These are phyloP conservation scores for Oryzias sinensis DNA, from an alignment of 2,797 vertebrate genomes.

Conservation along the genomic window DNA sequence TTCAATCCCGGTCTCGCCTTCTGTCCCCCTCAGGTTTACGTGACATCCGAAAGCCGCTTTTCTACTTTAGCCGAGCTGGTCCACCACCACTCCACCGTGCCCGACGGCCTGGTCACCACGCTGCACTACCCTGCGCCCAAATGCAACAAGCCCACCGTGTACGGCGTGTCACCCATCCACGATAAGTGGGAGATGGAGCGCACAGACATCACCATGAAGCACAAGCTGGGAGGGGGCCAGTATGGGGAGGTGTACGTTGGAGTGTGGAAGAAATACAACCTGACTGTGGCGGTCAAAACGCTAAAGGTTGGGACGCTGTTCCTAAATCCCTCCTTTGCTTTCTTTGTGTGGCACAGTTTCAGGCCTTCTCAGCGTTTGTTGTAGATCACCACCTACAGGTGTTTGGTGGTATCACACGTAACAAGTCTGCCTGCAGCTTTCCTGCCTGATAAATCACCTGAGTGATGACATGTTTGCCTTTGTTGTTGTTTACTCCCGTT, in stretches of 20 bases:
- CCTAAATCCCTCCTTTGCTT: neutral
- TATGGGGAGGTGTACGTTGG: slow-evolving; percentile 98
- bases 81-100: slow-evolving; percentile 97
- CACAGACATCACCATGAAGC: slow-evolving; percentile 99
- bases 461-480: neutral
- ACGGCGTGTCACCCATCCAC: slow-evolving; percentile 97
- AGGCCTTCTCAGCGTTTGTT: slow-evolving; percentile 1
- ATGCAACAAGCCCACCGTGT: slow-evolving; percentile 99
- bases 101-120: slow-evolving; percentile 96
- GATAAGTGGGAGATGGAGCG: slow-evolving; percentile 99
- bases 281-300: slow-evolving; percentile 97
- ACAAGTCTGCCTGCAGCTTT: neutral
- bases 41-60: slow-evolving; percentile 97
- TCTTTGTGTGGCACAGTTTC: neutral
- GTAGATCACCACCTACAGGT: slow-evolving; percentile 62
- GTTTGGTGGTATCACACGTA: slow-evolving; percentile 18
- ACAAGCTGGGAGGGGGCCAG: slow-evolving; percentile 98
- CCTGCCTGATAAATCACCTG: neutral
- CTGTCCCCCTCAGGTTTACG: slow-evolving; percentile 84
- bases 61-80: slow-evolving; percentile 95
- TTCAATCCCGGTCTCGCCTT: no score
- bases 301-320: slow-evolving; percentile 81
- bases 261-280: slow-evolving; percentile 97
- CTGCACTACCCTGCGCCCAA: slow-evolving; percentile 98
- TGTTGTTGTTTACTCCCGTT: neutral